phyloP scores from a whole-genome alignment of 92 coral and sea anemone species.

The Umimayanthus chanpuru region DNA sequence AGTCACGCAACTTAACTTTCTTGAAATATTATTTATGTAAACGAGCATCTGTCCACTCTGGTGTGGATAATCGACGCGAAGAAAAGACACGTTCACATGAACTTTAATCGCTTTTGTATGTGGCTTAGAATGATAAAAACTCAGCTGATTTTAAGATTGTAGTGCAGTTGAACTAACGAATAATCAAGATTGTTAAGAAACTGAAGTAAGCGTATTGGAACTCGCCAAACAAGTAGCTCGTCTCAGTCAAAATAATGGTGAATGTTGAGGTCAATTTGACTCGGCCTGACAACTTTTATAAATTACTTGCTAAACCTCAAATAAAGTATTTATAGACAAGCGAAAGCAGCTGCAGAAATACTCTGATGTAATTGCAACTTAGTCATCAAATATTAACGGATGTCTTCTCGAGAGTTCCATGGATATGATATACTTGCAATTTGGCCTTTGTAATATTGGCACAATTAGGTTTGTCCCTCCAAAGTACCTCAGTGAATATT shows the following conservation, averaged over 20 bases:
- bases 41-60: not conserved
- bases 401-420: not conserved
- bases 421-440: not conserved
- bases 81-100: not conserved
- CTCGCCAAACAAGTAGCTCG: not conserved
- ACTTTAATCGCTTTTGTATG: not conserved
- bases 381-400: not conserved
- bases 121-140: not conserved
- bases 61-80: not conserved
- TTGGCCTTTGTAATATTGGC: not conserved
- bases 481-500: not conserved
- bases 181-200: not conserved
- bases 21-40: not conserved
- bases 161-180: too few species aligned
- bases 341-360: conserved; percentile 2
- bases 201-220: not conserved
- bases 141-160: not conserved
- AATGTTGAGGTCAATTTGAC: not conserved
- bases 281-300: not conserved
- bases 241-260: not conserved
- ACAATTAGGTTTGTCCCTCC: not conserved
- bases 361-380: not conserved
- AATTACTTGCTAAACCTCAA: not conserved
- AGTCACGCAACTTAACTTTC: conserved; percentile 18
- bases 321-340: not conserved